These are phyloP conservation scores for Melanotus villosus DNA, from an alignment of 2,888 invertebrate genomes.

Conservation along the genomic window DNA sequence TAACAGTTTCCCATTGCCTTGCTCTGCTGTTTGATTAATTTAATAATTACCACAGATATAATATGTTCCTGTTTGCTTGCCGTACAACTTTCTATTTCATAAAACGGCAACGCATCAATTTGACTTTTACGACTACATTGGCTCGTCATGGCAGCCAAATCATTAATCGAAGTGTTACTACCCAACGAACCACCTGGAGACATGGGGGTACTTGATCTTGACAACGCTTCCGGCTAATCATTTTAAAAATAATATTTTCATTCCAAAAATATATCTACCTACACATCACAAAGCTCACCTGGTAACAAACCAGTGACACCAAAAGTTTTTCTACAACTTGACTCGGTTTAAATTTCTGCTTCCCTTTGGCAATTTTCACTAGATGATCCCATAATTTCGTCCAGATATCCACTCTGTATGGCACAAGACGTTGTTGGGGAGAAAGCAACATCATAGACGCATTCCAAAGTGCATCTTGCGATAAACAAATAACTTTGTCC, in stretches of 20 bases:
- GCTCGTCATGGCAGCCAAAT: conserved; percentile 69
- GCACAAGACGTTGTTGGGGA: conserved; percentile 87
- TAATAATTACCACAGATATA: conserved; percentile 79
- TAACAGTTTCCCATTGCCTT: background rate
- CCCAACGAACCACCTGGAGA: conserved; percentile 76
- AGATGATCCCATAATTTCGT: conserved; percentile 85
- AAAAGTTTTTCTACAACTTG: conserved; percentile 84
- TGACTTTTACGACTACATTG: conserved; percentile 68
- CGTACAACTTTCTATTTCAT: conserved; percentile 87
- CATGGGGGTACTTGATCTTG: conserved; percentile 87
- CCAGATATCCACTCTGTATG: conserved; percentile 87
- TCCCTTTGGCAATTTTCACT: conserved; percentile 73
- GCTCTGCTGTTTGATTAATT: background rate
- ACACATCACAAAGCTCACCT: no score
- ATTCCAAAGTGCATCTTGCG: conserved; percentile 84
- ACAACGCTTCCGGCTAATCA: conserved; percentile 83
- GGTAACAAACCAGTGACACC: conserved; percentile 87
- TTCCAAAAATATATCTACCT: conserved; percentile 26
- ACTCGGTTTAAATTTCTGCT: conserved; percentile 76
- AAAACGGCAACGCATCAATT: conserved; percentile 80
- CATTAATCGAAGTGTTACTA: conserved; percentile 67
- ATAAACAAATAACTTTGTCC: conserved; percentile 73
- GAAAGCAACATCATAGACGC: conserved; percentile 87
- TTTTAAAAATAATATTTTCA: conserved; percentile 13
- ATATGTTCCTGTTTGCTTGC: conserved; percentile 92